Evolutionary conservation across 2,797 vertebrate genomes (phyloP).

Genomic region (Notolabrus celidotus): DNA sequence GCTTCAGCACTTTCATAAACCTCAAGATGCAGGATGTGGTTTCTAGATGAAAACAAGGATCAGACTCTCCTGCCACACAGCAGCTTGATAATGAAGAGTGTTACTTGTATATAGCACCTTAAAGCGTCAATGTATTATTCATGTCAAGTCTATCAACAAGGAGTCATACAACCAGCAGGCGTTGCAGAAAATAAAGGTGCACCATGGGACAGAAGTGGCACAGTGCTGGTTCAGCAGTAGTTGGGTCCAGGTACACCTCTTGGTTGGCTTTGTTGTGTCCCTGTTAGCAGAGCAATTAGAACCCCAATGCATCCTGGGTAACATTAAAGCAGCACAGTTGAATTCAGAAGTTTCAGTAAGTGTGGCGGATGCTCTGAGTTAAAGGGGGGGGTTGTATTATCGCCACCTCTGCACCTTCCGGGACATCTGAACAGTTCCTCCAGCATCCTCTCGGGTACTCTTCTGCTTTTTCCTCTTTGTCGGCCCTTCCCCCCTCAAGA

Average conservation of each 20-base stretch:
- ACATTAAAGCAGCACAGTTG: slow-evolving; percentile 36
- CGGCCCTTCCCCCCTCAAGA: slow-evolving; percentile 43
- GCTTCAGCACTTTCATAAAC: background rate
- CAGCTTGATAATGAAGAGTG: background rate
- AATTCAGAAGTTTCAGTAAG: slow-evolving; percentile 43
- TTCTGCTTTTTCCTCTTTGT: slow-evolving; percentile 18
- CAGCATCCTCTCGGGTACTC: slow-evolving; percentile 28
- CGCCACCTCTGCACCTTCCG: slow-evolving; percentile 35
- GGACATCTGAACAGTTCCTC: slow-evolving; percentile 38
- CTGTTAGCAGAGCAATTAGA: slow-evolving; percentile 62
- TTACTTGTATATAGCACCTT: slow-evolving; percentile 4
- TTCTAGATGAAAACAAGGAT: slow-evolving; percentile 5
- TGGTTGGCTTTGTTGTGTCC: slow-evolving; percentile 22
- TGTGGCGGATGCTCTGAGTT: slow-evolving; percentile 42
- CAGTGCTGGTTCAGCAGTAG: slow-evolving; percentile 60
- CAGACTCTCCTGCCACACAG: background rate
- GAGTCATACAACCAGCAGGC: slow-evolving; percentile 40
- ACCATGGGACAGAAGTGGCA: slow-evolving; percentile 37
- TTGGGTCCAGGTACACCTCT: slow-evolving; percentile 3
- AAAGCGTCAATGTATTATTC: slow-evolving; percentile 56
- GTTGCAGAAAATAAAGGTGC: slow-evolving; percentile 48
- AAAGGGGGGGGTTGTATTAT: slow-evolving; percentile 43
- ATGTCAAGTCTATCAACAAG: slow-evolving; percentile 43
- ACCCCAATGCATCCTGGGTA: background rate
- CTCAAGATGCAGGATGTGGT: background rate